Percentiles rank a stretch among this genome's conserved stretches.
These are phyloP conservation scores for Portevinia maculata DNA, from an alignment of 2,888 invertebrate species.

Conservation along the genomic window DNA sequence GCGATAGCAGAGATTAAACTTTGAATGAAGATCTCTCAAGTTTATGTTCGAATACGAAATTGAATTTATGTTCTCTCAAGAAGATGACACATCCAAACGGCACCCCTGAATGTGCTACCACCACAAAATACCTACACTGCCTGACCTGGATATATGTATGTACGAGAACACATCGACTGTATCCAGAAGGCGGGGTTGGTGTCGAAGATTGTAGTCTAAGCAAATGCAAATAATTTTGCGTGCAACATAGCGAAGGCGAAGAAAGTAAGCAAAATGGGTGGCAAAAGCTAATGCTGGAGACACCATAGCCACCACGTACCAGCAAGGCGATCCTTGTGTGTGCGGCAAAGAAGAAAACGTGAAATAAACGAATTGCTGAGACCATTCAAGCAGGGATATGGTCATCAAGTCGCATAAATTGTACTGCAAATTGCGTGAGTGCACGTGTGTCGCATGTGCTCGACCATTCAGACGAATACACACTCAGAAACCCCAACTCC, in stretches of 20 bases:
- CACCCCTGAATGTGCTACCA: slow-evolving; percentile 42
- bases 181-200: slow-evolving; percentile 40
- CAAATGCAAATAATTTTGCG: slow-evolving; percentile 73
- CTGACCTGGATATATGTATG: slow-evolving; percentile 28
- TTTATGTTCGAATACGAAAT: slow-evolving; percentile 72
- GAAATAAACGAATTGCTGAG: slow-evolving; percentile 74
- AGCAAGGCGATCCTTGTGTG: slow-evolving; percentile 42
- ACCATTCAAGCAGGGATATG: slow-evolving; percentile 73
- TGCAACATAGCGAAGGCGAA: slow-evolving; percentile 73
- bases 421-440: slow-evolving; percentile 72
- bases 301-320: slow-evolving; percentile 36
- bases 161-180: neutral
- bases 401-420: slow-evolving; percentile 75
- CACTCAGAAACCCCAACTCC: neutral
- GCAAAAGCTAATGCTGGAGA: slow-evolving; percentile 14
- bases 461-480: neutral
- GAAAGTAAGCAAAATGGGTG: slow-evolving; percentile 62
- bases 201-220: slow-evolving; percentile 51
- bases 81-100: slow-evolving; percentile 69
- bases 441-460: slow-evolving; percentile 72
- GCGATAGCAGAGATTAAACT: slow-evolving; percentile 66
- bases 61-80: slow-evolving; percentile 74
- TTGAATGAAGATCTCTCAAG: slow-evolving; percentile 73
- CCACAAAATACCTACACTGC: slow-evolving; percentile 18
- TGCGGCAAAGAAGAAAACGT: slow-evolving; percentile 72